These are phyloP conservation scores for Altica lythri DNA, from an alignment of 2,888 invertebrate genomes.

Conservation along the genomic window DNA sequence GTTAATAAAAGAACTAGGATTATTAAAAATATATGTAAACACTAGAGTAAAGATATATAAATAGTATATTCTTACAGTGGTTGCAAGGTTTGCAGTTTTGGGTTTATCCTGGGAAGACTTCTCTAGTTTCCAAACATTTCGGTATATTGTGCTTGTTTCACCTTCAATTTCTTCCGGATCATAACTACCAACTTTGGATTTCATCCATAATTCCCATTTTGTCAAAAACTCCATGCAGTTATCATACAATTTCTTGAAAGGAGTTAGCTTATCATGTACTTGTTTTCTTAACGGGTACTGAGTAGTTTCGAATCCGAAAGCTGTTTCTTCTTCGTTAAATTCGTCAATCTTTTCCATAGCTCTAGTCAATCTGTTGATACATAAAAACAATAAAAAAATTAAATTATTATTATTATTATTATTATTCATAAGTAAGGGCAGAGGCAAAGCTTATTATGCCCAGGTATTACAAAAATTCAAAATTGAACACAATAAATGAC, in stretches of 20 bases:
- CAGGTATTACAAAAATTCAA: too few relatives aligned
- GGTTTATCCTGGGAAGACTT: slow-evolving; percentile 82
- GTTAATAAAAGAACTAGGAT: too few relatives aligned
- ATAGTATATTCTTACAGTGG: slow-evolving; percentile 62
- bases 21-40: too few relatives aligned
- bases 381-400: too few relatives aligned
- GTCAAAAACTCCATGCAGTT: slow-evolving; percentile 84
- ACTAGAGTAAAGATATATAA: too few relatives aligned
- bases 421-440: too few relatives aligned
- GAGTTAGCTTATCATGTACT: slow-evolving; percentile 77
- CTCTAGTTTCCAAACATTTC: slow-evolving; percentile 85
- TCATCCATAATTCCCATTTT: slow-evolving; percentile 86
- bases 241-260: slow-evolving; percentile 87
- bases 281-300: slow-evolving; percentile 85
- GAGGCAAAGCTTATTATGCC: too few relatives aligned
- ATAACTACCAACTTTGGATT: slow-evolving; percentile 76
- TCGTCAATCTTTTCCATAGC: slow-evolving; percentile 82
- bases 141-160: slow-evolving; percentile 71
- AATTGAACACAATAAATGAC: too few relatives aligned
- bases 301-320: slow-evolving; percentile 86
- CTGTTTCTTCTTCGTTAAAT: slow-evolving; percentile 89
- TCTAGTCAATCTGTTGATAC: slow-evolving; percentile 64
- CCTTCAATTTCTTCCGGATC: slow-evolving; percentile 89
- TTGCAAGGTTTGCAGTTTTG: slow-evolving; percentile 73
- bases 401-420: too few relatives aligned